Conservation (phyloP, 1,140 invertebrate species). For the Drosophila pectinifera region DNA sequence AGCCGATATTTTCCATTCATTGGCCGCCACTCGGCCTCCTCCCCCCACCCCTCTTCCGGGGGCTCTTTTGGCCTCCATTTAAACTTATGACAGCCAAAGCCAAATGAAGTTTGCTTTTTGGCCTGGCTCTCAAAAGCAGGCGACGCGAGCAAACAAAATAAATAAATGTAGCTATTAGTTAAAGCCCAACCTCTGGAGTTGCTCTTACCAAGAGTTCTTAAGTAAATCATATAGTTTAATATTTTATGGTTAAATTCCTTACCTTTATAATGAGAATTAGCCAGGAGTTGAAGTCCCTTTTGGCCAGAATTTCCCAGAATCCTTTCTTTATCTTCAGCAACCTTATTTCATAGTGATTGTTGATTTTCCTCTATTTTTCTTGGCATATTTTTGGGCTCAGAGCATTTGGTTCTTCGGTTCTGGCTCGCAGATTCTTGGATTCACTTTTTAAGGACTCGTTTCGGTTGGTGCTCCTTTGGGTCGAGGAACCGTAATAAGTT, state of each 20-base stretch:
- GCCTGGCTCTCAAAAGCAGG: constrained; percentile 56
- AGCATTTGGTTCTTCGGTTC: not conserved
- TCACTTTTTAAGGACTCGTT: constrained; percentile 1
- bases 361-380: not conserved
- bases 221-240: not conserved
- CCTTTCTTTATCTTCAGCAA: too few species aligned
- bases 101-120: constrained; percentile 67
- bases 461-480: constrained; percentile 9
- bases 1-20: constrained; percentile 54
- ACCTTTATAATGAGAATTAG: not conserved
- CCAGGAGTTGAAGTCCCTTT: too few species aligned
- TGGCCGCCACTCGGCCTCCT: not conserved
- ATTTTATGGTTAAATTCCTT: not conserved
- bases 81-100: constrained; percentile 67
- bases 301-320: too few species aligned
- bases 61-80: constrained; percentile 40
- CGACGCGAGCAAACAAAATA: constrained; percentile 56
- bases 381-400: not conserved
- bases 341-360: not conserved
- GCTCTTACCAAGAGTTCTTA: not conserved
- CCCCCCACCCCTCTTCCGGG: not conserved
- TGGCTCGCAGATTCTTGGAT: not conserved
- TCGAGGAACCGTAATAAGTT: constrained; percentile 56
- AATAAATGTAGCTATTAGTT: constrained; percentile 66
- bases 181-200: not conserved